phyloP scores from a whole-genome alignment of 2,888 invertebrate genomes.

The Aquatica leii region DNA sequence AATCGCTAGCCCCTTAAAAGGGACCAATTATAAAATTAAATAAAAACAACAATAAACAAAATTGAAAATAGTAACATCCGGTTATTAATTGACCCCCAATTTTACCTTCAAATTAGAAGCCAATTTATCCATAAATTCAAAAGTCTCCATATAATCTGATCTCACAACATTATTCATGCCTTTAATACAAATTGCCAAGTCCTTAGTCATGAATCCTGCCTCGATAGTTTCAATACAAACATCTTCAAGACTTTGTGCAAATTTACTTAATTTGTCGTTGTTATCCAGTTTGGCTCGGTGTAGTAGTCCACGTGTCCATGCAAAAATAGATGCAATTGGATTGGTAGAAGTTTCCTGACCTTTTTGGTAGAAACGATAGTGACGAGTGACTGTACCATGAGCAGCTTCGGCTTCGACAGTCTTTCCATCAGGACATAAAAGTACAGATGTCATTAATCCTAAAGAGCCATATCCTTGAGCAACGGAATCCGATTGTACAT shows the following conservation, averaged over 20 bases:
- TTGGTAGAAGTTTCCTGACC: slow-evolving; percentile 99
- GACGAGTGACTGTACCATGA: slow-evolving; percentile 95
- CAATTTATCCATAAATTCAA: slow-evolving; percentile 95
- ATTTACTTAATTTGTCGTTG: slow-evolving; percentile 77
- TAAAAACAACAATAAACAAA: slow-evolving; percentile 14
- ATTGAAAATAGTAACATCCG: too few species aligned
- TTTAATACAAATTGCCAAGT: slow-evolving; percentile 97
- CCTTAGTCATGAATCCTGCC: slow-evolving; percentile 95
- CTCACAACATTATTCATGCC: slow-evolving; percentile 82
- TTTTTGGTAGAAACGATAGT: slow-evolving; percentile 87
- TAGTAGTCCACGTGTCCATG: slow-evolving; percentile 93
- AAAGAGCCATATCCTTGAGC: slow-evolving; percentile 97
- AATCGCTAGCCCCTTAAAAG: background rate
- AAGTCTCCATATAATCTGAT: slow-evolving; percentile 93
- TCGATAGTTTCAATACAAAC: slow-evolving; percentile 97
- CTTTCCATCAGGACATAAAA: slow-evolving; percentile 96
- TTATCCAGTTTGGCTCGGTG: slow-evolving; percentile 95
- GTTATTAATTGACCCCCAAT: too few species aligned
- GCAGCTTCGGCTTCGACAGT: slow-evolving; percentile 99
- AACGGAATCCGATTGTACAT: slow-evolving; percentile 98
- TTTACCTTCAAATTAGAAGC: slow-evolving; percentile 80
- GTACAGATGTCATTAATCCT: slow-evolving; percentile 97
- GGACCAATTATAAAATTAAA: background rate
- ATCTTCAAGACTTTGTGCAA: slow-evolving; percentile 86
- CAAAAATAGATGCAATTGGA: slow-evolving; percentile 98